These are phyloP conservation scores for Plumapathes pennacea DNA, from an alignment of 92 coral and sea anemone species.

Conservation along the genomic window DNA sequence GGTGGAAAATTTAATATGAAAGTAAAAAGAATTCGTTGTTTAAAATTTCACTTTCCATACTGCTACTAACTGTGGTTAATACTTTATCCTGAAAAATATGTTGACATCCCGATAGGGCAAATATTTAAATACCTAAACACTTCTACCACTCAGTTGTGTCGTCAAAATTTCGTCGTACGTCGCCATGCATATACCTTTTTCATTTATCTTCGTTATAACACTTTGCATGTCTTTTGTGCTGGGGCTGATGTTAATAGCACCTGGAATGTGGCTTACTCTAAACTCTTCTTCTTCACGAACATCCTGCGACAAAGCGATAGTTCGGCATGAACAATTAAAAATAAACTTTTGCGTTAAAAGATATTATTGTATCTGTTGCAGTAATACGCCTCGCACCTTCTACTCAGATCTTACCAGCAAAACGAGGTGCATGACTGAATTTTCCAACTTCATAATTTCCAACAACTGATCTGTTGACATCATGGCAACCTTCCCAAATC, in stretches of 20 bases:
- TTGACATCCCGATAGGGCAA: no score
- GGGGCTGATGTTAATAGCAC: slow-evolving; percentile 61
- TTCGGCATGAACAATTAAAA: no score
- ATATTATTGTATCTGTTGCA: no score
- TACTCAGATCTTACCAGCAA: slow-evolving; percentile 60
- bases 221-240: slow-evolving; percentile 53
- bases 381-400: no score
- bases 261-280: slow-evolving; percentile 72
- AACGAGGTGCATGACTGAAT: slow-evolving; percentile 19
- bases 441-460: slow-evolving; percentile 26
- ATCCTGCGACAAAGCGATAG: slow-evolving; percentile 71
- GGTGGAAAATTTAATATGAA: background rate
- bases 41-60: background rate
- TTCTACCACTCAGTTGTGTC: no score
- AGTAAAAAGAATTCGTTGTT: background rate
- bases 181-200: slow-evolving; percentile 55
- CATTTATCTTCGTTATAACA: slow-evolving; percentile 32
- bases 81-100: no score
- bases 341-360: no score
- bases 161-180: no score
- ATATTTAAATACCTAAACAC: no score
- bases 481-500: slow-evolving; percentile 71
- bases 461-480: slow-evolving; percentile 72
- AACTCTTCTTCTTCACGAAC: slow-evolving; percentile 70
- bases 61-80: no score